Evolutionary conservation across 2,113 vertebrate genomes (phyloP), one percentile per base, ranked within the genome.

Genomic region (Aix galericulata): DNA sequence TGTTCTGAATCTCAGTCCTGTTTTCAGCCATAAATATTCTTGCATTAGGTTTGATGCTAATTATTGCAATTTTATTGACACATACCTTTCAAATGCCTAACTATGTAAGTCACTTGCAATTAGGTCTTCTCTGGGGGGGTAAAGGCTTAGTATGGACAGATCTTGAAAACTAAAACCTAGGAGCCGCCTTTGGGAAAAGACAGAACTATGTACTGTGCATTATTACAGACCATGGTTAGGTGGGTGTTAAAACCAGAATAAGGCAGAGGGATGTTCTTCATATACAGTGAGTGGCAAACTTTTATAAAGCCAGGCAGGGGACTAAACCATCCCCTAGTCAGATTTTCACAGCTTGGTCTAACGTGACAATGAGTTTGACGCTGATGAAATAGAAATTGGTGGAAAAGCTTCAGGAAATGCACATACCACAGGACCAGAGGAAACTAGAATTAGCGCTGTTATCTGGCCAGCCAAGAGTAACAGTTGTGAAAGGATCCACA

Each of bases 341-440:
- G n/a, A 44, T 50, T 84, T 94, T 42, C 16, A 71, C 17, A 16
- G 7, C 11, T 50, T 58, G 34, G 44, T 81, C 50, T 84, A 53
- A 66, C 38, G 44, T 5, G 4, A 14, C 21, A 31, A 40, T 73
- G 48, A 56, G 50, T n/a, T 74, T 64, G 31, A 34, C 20, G 72
- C n/a, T 92, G 7, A 42, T 67, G 44, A 77, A 17, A 17, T 34
- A 46, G 13, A 42, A 46, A 16, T 18, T 69, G 26, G 4, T 71
- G 34, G n/a, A 27, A 82, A 58, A 60, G 16, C n/a, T 50, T 84
- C 6, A n/a, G 34, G 82, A 88, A 44, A 55, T 56, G 44, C 11
- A 75, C 98, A 32, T 97, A 98, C 98, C 98, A 21, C 98, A 98
- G 27, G 97, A 95, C 98, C 98, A 98, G 40, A 84, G 89, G 72